Evolutionary conservation across 30 jellyfish, hydroid and myxozoan species (phyloP).

Genomic region (Hydractinia echinata): DNA sequence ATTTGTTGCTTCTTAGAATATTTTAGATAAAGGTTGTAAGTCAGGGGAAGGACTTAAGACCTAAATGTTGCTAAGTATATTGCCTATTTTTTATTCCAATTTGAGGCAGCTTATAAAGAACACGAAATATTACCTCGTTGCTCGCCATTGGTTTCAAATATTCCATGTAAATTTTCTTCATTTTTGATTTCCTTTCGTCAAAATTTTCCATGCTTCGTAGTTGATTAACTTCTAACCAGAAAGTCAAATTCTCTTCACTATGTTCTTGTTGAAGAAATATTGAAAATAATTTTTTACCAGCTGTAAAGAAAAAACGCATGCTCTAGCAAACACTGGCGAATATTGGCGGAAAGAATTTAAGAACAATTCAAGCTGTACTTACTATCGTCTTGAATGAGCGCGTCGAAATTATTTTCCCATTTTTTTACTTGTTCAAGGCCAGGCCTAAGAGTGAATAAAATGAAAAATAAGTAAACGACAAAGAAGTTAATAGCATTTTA

Average conservation of each 20-base stretch:
- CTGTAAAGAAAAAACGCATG: slow-evolving; percentile 9
- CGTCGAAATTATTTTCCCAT: slow-evolving; percentile 26
- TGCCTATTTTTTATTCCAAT: too few relatives aligned
- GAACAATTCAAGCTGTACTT: neutral
- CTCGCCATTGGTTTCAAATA: slow-evolving; percentile 62
- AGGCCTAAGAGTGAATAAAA: neutral
- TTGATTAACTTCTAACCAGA: slow-evolving; percentile 67
- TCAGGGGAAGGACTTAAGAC: too few relatives aligned
- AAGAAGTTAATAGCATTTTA: too few relatives aligned
- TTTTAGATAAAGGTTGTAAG: too few relatives aligned
- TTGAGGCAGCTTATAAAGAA: too few relatives aligned
- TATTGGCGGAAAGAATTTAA: neutral
- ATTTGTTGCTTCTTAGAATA: too few relatives aligned
- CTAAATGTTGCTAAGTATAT: neutral
- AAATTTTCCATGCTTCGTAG: slow-evolving; percentile 32
- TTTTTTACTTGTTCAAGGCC: slow-evolving; percentile 14
- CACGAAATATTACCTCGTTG: slow-evolving; percentile 41
- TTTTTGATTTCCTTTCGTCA: slow-evolving; percentile 28
- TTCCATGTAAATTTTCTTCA: slow-evolving; percentile 52
- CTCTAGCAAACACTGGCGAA: neutral
- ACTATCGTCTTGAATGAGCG: slow-evolving; percentile 14
- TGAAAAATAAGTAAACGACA: neutral
- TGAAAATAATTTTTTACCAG: slow-evolving; percentile 46
- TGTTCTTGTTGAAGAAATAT: slow-evolving; percentile 58
- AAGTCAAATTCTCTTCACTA: slow-evolving; percentile 75